A percentile compares a stretch with the other conserved stretches of the same genome.
phyloP scores from a whole-genome alignment of 2,113 vertebrate genomes.

The Entosphenus tridentatus region DNA sequence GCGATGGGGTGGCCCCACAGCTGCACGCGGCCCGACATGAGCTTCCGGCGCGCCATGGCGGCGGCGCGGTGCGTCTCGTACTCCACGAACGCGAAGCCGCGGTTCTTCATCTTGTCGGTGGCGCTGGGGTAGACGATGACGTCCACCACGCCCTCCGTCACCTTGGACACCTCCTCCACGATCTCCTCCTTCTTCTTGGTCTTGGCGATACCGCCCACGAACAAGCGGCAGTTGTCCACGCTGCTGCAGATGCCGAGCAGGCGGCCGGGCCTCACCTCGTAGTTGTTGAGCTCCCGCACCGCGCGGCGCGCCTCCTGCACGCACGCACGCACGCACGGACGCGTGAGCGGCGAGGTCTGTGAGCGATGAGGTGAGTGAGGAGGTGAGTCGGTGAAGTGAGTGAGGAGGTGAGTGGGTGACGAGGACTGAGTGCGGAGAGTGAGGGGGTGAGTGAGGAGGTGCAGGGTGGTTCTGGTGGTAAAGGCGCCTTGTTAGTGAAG shows the following conservation, averaged over 20 bases:
- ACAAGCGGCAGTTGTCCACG: conserved; percentile 93
- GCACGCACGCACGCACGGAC: neutral
- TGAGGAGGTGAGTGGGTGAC: neutral
- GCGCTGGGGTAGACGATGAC: conserved; percentile 95
- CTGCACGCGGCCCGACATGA: conserved; percentile 91
- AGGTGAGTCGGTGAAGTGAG: neutral
- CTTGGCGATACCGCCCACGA: conserved; percentile 93
- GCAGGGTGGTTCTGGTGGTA: neutral
- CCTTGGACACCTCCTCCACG: conserved; percentile 84
- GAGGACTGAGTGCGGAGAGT: neutral
- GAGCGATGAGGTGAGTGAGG: too few relatives aligned
- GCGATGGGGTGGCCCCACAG: conserved; percentile 97
- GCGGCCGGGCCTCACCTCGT: conserved; percentile 68
- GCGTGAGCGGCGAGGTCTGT: too few relatives aligned
- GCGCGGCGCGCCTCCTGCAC: conserved; percentile 56
- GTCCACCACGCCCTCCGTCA: conserved; percentile 81
- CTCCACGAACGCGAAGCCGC: conserved; percentile 91
- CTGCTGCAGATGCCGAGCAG: conserved; percentile 87
- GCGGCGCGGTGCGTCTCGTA: conserved; percentile 90
- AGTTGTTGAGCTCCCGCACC: conserved; percentile 87
- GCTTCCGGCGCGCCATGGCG: conserved; percentile 83
- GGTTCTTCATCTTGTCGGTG: conserved; percentile 97
- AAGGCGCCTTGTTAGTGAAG: too few relatives aligned
- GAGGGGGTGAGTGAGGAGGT: neutral
- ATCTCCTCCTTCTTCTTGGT: conserved; percentile 99